Evolutionary conservation across 2,113 vertebrate genomes (phyloP).

Genomic region (Vimba vimba): DNA sequence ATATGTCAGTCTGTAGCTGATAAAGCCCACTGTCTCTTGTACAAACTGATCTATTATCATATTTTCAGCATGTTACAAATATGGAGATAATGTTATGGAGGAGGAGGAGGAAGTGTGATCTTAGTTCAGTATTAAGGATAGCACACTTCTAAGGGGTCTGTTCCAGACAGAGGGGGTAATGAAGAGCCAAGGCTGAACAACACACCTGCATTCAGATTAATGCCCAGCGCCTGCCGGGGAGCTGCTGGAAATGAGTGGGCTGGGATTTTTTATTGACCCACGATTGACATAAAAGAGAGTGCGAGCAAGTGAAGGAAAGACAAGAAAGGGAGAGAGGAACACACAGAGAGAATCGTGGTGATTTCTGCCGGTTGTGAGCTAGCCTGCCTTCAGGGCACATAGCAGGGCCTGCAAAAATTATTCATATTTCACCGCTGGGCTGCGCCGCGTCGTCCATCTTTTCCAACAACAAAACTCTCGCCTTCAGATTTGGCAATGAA

Average conservation of each 20-base stretch:
- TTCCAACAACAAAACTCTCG: conserved; percentile 43
- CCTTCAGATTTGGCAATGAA: conserved; percentile 34
- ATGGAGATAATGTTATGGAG: conserved; percentile 20
- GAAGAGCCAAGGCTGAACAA: conserved; percentile 6
- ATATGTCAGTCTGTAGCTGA: not conserved
- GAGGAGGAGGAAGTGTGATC: not conserved
- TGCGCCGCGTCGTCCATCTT: not conserved
- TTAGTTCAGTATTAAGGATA: not conserved
- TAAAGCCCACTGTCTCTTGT: not conserved
- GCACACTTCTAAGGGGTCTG: conserved; percentile 31
- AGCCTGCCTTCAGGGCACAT: conserved; percentile 39
- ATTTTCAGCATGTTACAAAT: not conserved
- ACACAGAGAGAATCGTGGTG: not conserved
- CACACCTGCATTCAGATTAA: conserved; percentile 36
- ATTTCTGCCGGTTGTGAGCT: conserved; percentile 33
- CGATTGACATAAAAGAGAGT: conserved; percentile 32
- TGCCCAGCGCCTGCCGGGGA: not conserved
- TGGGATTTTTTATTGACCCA: conserved; percentile 40
- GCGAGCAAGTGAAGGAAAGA: not conserved
- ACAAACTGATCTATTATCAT: not conserved
- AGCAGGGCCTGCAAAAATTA: conserved; percentile 44
- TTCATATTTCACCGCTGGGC: conserved; percentile 45
- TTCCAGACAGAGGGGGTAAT: conserved; percentile 13
- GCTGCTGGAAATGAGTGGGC: conserved; percentile 33
- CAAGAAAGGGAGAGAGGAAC: conserved; percentile 4